These are phyloP conservation scores for Antheraea yamamai DNA, from an alignment of 2,888 invertebrate species.

Conservation along the genomic window DNA sequence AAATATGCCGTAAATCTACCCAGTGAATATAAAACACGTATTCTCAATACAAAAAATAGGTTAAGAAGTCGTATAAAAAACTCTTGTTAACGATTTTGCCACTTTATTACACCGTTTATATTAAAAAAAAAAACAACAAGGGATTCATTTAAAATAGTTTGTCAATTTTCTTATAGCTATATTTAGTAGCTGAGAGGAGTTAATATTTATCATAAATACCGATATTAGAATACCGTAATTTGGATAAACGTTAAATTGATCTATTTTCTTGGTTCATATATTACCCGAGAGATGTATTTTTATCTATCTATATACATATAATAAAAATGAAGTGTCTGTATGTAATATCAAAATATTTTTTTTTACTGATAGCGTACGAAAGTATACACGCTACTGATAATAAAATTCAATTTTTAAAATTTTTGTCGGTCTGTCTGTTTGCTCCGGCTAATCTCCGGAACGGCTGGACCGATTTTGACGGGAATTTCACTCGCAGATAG, in stretches of 20 bases:
- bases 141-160: not conserved
- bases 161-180: not conserved
- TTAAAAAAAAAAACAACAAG: not conserved
- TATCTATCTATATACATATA: too few relatives aligned
- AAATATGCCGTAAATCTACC: not conserved
- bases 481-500: too few relatives aligned
- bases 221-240: not conserved
- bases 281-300: not conserved
- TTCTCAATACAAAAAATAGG: not conserved
- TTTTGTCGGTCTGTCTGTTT: too few relatives aligned
- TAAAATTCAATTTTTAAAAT: too few relatives aligned
- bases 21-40: not conserved
- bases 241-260: not conserved
- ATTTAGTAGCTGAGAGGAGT: not conserved
- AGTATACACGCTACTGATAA: too few relatives aligned
- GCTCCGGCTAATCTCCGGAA: too few relatives aligned
- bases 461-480: too few relatives aligned
- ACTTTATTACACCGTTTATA: not conserved
- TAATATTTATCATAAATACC: not conserved
- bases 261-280: not conserved
- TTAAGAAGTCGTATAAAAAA: not conserved
- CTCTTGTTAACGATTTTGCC: not conserved
- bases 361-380: too few relatives aligned
- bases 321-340: too few relatives aligned
- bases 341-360: too few relatives aligned